Percentiles rank a stretch among this genome's conserved stretches.
These are phyloP conservation scores for Junco hyemalis DNA, from an alignment of 2,113 vertebrate genomes.

Conservation along the genomic window DNA sequence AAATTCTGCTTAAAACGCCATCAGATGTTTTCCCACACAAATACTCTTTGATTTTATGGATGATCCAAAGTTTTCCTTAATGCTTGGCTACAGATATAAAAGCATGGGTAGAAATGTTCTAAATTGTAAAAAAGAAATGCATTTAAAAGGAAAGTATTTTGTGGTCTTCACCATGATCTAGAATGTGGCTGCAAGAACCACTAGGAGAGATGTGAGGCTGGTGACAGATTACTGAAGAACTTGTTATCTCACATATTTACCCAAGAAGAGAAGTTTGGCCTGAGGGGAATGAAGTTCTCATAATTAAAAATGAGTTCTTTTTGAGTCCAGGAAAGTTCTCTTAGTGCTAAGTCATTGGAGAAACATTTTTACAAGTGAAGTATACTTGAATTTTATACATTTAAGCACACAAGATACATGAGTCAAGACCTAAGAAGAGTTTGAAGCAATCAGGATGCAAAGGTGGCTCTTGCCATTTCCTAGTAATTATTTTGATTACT, in stretches of 20 bases:
- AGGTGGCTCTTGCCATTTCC: neutral
- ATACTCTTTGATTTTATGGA: neutral
- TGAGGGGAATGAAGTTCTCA: neutral
- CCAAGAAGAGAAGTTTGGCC: neutral
- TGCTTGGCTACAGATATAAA: neutral
- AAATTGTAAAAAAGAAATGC: neutral
- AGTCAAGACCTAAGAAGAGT: neutral
- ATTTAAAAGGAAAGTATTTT: neutral
- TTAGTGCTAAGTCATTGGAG: neutral
- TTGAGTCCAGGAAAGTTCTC: neutral
- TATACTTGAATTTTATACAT: neutral
- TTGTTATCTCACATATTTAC: neutral
- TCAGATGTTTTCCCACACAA: neutral
- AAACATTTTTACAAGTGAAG: neutral
- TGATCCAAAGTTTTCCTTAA: neutral
- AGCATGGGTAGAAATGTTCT: neutral
- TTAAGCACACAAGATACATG: neutral
- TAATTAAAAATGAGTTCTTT: neutral
- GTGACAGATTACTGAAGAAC: neutral
- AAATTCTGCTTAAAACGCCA: neutral
- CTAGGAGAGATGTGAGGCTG: neutral
- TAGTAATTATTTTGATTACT: neutral
- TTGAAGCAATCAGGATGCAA: neutral
- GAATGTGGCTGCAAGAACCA: neutral
- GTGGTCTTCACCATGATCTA: neutral